Base-by-base conservation (phyloP, 2,113 vertebrate species). In the Blennius ocellaris region DNA sequence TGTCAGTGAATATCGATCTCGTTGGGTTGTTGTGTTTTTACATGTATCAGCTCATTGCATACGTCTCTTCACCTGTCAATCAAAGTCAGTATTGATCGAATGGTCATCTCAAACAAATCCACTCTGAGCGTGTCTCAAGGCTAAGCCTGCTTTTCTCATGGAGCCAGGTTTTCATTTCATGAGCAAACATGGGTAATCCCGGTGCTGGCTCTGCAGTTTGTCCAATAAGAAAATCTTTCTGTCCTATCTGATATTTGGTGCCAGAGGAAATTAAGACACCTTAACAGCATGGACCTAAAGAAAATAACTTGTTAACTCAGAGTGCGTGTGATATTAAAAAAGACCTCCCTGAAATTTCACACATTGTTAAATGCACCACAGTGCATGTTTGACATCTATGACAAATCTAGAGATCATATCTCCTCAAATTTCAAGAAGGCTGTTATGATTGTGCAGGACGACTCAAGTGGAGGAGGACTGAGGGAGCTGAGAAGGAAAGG, bases 1-100 rank as follows among this genome's bases (percentile, higher is more conserved):
- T 89, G 83, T 80, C 88, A 88, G 54, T 57, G 40, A 16, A 56
- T 54, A 93, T 87, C 53, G 88, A 90, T 82, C 49, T 44, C 7
- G 12, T 41, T 51, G 72, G 17, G 21, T 1, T 61, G 77, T 66
- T n/a, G 38, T 6, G 58, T 74, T 59, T 63, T 17, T 69, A 17
- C 49, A 74, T 16, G 11, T 30, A 78, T 69, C 38, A 64, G 47
- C 57, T 60, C 45, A 78, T 75, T 69, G 37, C 8, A 11, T 39
- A 47, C 76, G 55, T 76, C 36, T 72, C 60, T 61, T 47, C 51
- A 69, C 65, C 68, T 69, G 80, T 68, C 87, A 85, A 62, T 92
- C 84, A 88, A 52, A 56, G 6, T 8, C 3, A 0, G 78, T 76
- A 90, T 91, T 0, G 89, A 91, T 91, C 11, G 8, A 58, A n/a